Base-by-base conservation (phyloP, 1,140 invertebrate genomes). In the Battus philenor region DNA sequence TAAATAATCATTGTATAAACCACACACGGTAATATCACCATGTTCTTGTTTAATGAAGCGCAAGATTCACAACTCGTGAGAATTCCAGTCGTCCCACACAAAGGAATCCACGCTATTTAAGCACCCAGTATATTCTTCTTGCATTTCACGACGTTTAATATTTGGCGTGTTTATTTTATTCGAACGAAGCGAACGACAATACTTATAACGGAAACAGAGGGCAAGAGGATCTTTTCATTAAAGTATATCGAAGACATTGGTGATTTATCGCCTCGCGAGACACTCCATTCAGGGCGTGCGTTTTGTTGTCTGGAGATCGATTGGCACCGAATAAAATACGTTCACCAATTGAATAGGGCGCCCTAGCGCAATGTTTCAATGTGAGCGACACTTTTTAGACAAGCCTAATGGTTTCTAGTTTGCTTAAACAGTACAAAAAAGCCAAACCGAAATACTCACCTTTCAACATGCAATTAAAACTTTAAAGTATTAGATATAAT, bases 251-350 rank as follows among this genome's bases (percentile, higher is more conserved):
- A 50, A 67, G 70, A 71, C 64, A 54, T 57, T 54, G 54, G 67
- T 68, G 65, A 84, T 80, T 80, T 84, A 84, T 78, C 50, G 74
- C 47, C 68, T 66, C 74, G 44, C 36, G 76, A 75, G 74, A 70
- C 68, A 69, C 66, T 75, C 62, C 52, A 74, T 72, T 76, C 72
- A 67, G 54, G 45, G 62, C 50, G 72, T 79, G 76, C 70, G 76
- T 83, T 78, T 79, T 75, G 74, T 84, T 84, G 74, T 72, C 71
- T 73, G 51, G 64, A 80, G 76, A 84, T 84, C 80, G 80, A 84
- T 84, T 74, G 76, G 68, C 39, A 64, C 49, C 54, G 70, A 77
- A 81, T 81, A 79, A 84, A 84, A 84, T 78, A 82, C 76, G 78
- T 77, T 82, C 65, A 57, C 59, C 68, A 80, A 84, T 84, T 78